These are phyloP conservation scores for Chaenogobius annularis DNA, from an alignment of 2,113 vertebrate species.

Conservation along the genomic window DNA sequence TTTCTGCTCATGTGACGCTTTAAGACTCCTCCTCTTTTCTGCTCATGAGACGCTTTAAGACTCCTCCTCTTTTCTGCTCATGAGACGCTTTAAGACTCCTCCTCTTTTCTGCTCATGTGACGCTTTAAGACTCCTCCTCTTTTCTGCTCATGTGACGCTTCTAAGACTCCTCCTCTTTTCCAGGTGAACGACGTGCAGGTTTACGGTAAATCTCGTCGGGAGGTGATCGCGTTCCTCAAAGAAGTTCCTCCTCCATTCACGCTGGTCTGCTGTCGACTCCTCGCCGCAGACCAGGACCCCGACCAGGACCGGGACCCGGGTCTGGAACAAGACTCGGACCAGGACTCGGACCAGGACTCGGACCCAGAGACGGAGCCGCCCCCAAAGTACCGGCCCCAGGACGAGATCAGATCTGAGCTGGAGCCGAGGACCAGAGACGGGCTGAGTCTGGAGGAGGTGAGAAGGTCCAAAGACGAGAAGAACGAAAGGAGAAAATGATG, in stretches of 20 bases:
- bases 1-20: too few relatives aligned
- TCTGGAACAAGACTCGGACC: conserved; percentile 3
- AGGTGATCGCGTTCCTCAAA: conserved; percentile 90
- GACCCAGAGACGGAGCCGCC: background rate
- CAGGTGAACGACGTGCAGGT: conserved; percentile 92
- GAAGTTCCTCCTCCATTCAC: conserved; percentile 92
- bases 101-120: too few relatives aligned
- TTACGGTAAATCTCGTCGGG: conserved; percentile 86
- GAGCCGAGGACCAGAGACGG: background rate
- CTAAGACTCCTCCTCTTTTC: background rate
- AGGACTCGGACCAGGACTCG: conserved; percentile 13
- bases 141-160: too few relatives aligned
- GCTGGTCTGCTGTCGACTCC: conserved; percentile 88
- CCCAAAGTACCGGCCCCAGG: background rate
- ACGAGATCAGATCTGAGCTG: background rate
- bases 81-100: too few relatives aligned
- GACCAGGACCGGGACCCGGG: conserved; percentile 20
- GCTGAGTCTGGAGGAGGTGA: conserved; percentile 66
- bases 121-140: background rate
- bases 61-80: background rate
- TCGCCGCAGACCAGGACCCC: conserved; percentile 66
- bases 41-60: too few relatives aligned
- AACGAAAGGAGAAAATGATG: too few relatives aligned
- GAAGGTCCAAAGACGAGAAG: background rate
- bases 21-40: too few relatives aligned